These are phyloP conservation scores for Ophioderma brevispina DNA, from an alignment of 35 echinoderm and acorn worm species.

Conservation along the genomic window DNA sequence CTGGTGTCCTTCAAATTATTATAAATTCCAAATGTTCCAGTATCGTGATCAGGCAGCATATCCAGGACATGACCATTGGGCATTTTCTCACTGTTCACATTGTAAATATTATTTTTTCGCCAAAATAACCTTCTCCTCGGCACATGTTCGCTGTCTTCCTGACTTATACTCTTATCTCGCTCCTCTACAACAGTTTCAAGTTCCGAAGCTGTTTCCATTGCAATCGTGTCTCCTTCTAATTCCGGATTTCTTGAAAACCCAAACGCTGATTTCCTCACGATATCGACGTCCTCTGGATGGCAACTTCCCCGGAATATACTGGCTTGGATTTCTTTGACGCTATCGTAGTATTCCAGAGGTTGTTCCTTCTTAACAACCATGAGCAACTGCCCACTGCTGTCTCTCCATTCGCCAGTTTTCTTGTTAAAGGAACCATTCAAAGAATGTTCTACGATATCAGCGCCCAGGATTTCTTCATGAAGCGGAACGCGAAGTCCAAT, in stretches of 20 bases:
- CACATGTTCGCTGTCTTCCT: neutral
- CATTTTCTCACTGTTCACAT: neutral
- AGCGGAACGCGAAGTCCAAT: constrained; percentile 86
- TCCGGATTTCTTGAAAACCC: neutral
- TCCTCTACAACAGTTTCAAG: neutral
- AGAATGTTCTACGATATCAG: constrained; percentile 88
- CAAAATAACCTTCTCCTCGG: neutral
- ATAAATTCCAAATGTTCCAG: neutral
- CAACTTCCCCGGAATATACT: neutral
- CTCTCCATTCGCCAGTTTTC: constrained; percentile 57
- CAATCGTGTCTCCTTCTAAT: neutral
- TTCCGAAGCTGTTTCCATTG: neutral
- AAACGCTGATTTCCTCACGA: constrained; percentile 6
- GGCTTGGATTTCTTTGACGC: neutral
- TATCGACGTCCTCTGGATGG: neutral
- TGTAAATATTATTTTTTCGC: neutral
- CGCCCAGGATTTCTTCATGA: constrained; percentile 90
- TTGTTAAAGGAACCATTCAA: constrained; percentile 80
- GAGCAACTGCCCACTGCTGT: constrained; percentile 45
- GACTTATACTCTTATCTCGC: neutral
- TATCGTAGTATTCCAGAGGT: neutral
- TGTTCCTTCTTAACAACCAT: constrained; percentile 31
- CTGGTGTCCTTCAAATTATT: neutral
- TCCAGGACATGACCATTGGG: neutral
- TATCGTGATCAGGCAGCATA: neutral